Conservation (phyloP, 2,113 vertebrate species). For the Xerus inauris region DNA sequence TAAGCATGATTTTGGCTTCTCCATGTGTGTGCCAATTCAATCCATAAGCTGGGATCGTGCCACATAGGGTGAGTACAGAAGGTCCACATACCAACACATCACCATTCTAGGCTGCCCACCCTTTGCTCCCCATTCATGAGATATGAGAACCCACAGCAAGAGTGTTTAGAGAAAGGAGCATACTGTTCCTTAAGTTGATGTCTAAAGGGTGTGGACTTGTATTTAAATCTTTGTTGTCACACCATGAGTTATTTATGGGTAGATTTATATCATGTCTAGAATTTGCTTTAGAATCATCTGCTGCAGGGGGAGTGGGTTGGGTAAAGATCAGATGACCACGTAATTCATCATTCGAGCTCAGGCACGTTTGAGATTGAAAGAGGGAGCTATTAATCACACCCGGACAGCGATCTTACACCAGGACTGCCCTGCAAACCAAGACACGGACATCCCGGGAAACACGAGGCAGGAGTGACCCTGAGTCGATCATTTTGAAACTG, state of each 20-base stretch:
- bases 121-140: not conserved
- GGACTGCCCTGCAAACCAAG: conserved; percentile 11
- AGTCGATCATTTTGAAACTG: conserved; percentile 40
- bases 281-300: conserved; percentile 53
- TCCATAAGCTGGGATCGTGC: not conserved
- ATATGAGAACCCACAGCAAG: not conserved
- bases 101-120: not conserved
- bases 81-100: not conserved
- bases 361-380: conserved; percentile 8
- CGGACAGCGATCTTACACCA: not conserved
- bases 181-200: not conserved
- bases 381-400: not conserved
- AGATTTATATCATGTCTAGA: not conserved
- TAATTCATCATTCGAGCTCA: not conserved
- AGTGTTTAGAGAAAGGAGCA: not conserved
- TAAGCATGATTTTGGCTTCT: not conserved
- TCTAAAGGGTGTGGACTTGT: not conserved
- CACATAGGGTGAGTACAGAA: not conserved
- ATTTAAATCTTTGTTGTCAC: conserved; percentile 14
- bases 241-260: not conserved
- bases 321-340: not conserved
- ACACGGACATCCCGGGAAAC: not conserved
- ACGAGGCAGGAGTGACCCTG: not conserved
- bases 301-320: not conserved
- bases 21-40: not conserved